Conservation (phyloP, 2,113 vertebrate species). For the Conger conger region DNA sequence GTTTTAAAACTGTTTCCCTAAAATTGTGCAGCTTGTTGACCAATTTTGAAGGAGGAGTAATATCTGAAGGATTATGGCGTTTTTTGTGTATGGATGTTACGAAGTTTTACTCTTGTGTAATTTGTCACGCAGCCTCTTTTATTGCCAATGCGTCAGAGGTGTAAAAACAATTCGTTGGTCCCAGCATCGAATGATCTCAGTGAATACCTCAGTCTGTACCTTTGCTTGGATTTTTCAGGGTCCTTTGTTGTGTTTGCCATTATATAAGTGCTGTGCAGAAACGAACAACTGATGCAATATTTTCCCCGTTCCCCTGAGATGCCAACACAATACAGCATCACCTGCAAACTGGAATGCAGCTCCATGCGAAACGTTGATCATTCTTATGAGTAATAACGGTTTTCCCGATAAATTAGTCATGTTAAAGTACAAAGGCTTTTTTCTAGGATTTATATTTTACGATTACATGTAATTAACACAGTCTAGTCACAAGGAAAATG, state of each 20-base stretch:
- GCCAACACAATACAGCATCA: not conserved
- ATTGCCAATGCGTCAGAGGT: constrained; percentile 41
- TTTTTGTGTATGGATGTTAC: constrained; percentile 37
- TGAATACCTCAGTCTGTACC: not conserved
- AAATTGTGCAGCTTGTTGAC: not conserved
- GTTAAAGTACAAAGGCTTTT: too few relatives aligned
- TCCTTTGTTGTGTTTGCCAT: constrained; percentile 17
- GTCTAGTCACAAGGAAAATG: too few relatives aligned
- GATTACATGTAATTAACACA: too few relatives aligned
- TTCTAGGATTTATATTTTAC: too few relatives aligned
- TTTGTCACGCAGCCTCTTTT: constrained; percentile 54
- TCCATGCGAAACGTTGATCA: not conserved
- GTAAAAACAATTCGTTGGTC: constrained; percentile 2
- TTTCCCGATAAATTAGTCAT: not conserved
- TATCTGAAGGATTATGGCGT: constrained; percentile 13
- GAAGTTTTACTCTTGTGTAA: constrained; percentile 14
- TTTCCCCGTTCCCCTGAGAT: not conserved
- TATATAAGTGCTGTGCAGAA: not conserved
- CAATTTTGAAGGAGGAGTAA: not conserved
- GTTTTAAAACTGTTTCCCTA: not conserved
- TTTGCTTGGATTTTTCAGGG: not conserved
- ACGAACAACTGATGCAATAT: not conserved
- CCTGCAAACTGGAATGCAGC: not conserved
- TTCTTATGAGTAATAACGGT: not conserved
- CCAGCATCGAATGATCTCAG: not conserved